Evolutionary conservation across 2,888 invertebrate species (phyloP).

Genomic region (Tanypteryx hageni): DNA sequence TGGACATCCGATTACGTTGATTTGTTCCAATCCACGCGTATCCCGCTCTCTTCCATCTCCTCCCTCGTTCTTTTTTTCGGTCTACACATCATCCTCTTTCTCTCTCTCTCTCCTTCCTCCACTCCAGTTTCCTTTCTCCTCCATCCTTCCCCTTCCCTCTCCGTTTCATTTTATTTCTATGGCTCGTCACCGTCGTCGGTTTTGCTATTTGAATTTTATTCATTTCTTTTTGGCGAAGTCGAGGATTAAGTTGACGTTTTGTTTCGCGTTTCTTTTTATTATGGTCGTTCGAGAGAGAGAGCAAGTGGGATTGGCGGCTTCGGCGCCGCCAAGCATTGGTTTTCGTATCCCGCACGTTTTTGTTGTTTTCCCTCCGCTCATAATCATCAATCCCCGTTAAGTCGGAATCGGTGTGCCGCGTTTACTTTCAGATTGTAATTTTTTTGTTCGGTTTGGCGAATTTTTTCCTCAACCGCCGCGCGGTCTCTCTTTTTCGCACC

Average conservation of each 20-base stretch:
- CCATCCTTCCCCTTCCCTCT: background rate
- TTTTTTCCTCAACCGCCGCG: background rate
- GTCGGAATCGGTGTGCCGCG: background rate
- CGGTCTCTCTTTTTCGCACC: background rate
- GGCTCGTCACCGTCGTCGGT: too few relatives aligned
- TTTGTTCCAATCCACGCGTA: conserved; percentile 73
- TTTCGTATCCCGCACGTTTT: background rate
- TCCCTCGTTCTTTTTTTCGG: background rate
- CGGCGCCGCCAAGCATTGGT: background rate
- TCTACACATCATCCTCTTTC: background rate
- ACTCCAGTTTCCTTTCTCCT: background rate
- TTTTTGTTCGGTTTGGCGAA: too few relatives aligned
- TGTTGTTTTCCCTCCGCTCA: background rate
- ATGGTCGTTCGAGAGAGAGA: background rate
- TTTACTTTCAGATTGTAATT: background rate
- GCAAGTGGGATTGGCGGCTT: background rate
- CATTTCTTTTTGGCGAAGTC: too few relatives aligned
- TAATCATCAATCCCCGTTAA: background rate
- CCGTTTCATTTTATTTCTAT: too few relatives aligned
- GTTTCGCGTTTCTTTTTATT: background rate
- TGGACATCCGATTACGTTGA: conserved; percentile 63
- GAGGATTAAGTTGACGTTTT: too few relatives aligned
- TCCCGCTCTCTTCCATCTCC: background rate
- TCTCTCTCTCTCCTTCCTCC: background rate
- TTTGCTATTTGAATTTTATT: too few relatives aligned